Evolutionary conservation across 2,888 invertebrate genomes (phyloP).

Genomic region (Zygaena filipendulae): DNA sequence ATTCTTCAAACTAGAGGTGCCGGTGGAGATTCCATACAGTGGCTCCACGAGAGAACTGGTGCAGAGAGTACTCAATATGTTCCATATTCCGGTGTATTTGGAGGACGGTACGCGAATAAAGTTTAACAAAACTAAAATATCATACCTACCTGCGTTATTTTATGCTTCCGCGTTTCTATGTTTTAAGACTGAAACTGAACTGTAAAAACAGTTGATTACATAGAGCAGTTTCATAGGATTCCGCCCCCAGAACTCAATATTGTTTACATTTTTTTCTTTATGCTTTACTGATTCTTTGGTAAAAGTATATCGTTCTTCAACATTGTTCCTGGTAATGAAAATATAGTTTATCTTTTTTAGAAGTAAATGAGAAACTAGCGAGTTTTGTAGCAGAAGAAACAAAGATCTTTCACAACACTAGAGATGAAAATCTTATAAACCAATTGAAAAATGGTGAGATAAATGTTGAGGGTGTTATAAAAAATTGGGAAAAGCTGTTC

Average conservation of each 20-base stretch:
- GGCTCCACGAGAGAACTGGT: constrained; percentile 72
- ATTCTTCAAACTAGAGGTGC: constrained; percentile 68
- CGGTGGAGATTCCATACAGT: constrained; percentile 69
- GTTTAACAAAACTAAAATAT: background rate
- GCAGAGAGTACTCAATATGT: constrained; percentile 73
- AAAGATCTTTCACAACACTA: constrained; percentile 73
- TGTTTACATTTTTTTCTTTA: no score
- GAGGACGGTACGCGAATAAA: constrained; percentile 65
- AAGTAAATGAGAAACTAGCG: constrained; percentile 68
- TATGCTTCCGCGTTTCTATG: background rate
- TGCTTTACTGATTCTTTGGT: no score
- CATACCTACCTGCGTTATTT: background rate
- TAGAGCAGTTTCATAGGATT: no score
- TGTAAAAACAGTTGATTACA: background rate
- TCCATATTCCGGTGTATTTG: constrained; percentile 76
- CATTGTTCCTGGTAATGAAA: no score
- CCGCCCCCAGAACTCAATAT: no score
- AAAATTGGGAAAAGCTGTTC: constrained; percentile 83
- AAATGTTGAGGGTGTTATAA: constrained; percentile 79
- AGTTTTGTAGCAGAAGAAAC: constrained; percentile 75
- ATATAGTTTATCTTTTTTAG: no score
- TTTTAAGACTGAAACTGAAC: background rate
- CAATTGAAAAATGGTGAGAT: constrained; percentile 71
- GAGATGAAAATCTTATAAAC: constrained; percentile 71
- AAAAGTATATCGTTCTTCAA: no score